These are phyloP conservation scores for Ichneumoninae sp. DNA, from an alignment of 2,888 invertebrate genomes.

Conservation along the genomic window DNA sequence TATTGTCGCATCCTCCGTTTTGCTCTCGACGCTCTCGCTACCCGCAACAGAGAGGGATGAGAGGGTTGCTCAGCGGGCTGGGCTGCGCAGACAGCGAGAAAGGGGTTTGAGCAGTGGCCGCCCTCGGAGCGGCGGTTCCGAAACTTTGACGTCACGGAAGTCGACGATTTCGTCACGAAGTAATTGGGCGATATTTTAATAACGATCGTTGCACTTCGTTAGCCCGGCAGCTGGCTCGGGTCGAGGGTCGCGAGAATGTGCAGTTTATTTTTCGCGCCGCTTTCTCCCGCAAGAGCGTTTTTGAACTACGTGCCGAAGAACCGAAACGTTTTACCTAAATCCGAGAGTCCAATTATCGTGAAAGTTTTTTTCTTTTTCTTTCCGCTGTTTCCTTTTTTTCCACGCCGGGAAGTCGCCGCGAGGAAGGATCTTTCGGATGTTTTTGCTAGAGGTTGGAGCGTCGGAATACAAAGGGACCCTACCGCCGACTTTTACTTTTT, in stretches of 20 bases:
- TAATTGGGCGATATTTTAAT: constrained; percentile 20
- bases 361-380: constrained; percentile 59
- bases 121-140: not conserved
- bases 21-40: constrained; percentile 73
- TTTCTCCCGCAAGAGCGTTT: not conserved
- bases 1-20: constrained; percentile 84
- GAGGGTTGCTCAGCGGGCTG: constrained; percentile 11
- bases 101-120: constrained; percentile 15
- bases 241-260: not conserved
- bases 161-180: constrained; percentile 14
- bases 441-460: constrained; percentile 10
- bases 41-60: constrained; percentile 46
- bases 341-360: constrained; percentile 63
- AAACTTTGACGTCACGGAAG: not conserved
- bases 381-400: constrained; percentile 40
- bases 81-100: constrained; percentile 8
- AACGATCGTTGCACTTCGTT: not conserved
- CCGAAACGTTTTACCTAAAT: constrained; percentile 46
- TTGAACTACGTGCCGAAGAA: constrained; percentile 32
- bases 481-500: constrained; percentile 68
- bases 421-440: constrained; percentile 20
- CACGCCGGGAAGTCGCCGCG: constrained; percentile 12
- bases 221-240: not conserved
- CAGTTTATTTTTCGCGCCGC: not conserved
- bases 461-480: constrained; percentile 56